Evolutionary conservation across 2,888 invertebrate species (phyloP), one percentile per base, ranked within the genome.

Genomic region (Ormyrus nitidulus): DNA sequence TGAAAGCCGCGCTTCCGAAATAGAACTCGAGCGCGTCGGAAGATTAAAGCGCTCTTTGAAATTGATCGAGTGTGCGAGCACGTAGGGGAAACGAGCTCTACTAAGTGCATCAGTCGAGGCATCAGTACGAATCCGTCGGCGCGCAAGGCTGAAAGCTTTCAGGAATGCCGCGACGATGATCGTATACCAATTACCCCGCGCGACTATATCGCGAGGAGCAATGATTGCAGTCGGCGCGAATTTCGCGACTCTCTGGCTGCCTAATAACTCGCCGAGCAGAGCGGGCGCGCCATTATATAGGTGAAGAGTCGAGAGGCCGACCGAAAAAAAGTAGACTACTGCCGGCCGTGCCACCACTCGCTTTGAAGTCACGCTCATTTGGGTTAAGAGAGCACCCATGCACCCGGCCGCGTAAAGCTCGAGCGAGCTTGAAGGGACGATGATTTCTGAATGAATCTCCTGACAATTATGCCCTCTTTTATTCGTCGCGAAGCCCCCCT

Each of bases 331-430:
- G 34, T 13, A 13, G 46, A 13, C 11, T 34, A 34, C 34, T 13
- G 58, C 7, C 13, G 6, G 44, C 13, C n/a, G 53, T 3, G 13
- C 11, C 44, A 4, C 13, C 53, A 74, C 62, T 68, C 64, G 59
- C 71, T 75, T 74, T 74, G 68, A 75, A 74, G 65, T 64, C 59
- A 54, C 59, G n/a, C 59, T 80, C 71, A 80, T 80, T 80, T 66
- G 61, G 76, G 76, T 76, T 75, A 71, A 71, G 76, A 80, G 80
- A 64, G 10, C 76, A 68, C 51, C 56, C 51, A 11, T 44, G 58
- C 13, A 44, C 19, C 34, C 34, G 34, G 34, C 3, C 34, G 34
- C 34, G 34, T 4, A 34, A 34, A 34, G 34, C 34, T 34, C 34
- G 34, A 34, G 49, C 51, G 56, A 53, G 49, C 11, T 54, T 59